Percentiles rank a stretch among this genome's conserved stretches.
These are phyloP conservation scores for Ichneumoninae sp. DNA, from an alignment of 2,888 invertebrate genomes.

Conservation along the genomic window DNA sequence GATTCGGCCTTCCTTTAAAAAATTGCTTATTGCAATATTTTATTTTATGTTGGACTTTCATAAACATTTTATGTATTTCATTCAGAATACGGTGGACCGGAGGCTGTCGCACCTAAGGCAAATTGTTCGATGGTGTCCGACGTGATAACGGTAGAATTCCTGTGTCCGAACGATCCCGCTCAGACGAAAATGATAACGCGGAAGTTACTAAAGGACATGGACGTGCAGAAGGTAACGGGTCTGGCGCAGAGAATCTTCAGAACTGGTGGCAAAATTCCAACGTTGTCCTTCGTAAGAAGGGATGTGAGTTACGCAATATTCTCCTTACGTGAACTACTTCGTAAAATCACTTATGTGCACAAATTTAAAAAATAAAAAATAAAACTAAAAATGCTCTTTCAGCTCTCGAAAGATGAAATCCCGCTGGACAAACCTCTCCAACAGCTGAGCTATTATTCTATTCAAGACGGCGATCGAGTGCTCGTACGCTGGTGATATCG, in stretches of 20 bases:
- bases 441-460: slow-evolving; percentile 92
- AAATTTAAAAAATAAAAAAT: background rate
- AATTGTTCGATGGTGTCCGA: slow-evolving; percentile 87
- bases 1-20: background rate
- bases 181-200: slow-evolving; percentile 87
- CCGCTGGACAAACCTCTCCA: slow-evolving; percentile 93
- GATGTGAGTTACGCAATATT: slow-evolving; percentile 79
- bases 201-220: slow-evolving; percentile 91
- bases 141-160: slow-evolving; percentile 86
- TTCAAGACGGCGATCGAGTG: slow-evolving; percentile 93
- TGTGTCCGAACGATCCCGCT: slow-evolving; percentile 86
- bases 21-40: slow-evolving; percentile 4
- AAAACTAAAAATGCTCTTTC: slow-evolving; percentile 68
- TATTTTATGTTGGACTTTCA: background rate
- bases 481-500: slow-evolving; percentile 87
- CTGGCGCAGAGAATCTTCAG: slow-evolving; percentile 92
- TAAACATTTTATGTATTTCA: slow-evolving; percentile 22
- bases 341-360: background rate
- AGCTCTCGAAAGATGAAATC: slow-evolving; percentile 89
- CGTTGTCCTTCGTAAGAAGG: slow-evolving; percentile 82
- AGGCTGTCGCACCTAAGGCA: slow-evolving; percentile 90
- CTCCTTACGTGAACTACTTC: background rate
- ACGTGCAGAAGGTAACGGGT: slow-evolving; percentile 93
- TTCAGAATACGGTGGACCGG: slow-evolving; percentile 93
- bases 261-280: slow-evolving; percentile 84